Evolutionary conservation across 2,888 invertebrate genomes (phyloP), one percentile per base, ranked within the genome.

Genomic region (Lepetodrilus schrolli): DNA sequence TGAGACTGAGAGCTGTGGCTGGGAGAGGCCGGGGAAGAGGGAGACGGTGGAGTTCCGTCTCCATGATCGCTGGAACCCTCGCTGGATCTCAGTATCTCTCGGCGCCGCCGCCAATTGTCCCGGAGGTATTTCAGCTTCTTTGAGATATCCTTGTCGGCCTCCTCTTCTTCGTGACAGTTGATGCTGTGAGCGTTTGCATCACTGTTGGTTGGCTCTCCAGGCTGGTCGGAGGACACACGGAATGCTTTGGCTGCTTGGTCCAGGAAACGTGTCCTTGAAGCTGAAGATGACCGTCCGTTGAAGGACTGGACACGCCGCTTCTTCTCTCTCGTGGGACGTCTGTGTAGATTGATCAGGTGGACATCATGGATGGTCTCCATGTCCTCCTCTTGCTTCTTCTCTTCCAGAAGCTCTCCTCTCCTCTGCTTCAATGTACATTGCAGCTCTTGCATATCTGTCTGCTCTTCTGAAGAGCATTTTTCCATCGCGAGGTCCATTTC

Each of bases 21-120:
- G 13, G 58, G 58, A 26, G 58, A 58, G 13, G 26, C 34, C 13
- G 58, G 58, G 34, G 58, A 58, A 34, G 26, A 17, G n/a, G 58
- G 58, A 26, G 58, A 58, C 17, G 30, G 13, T 13, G 58, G 58
- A 58, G 30, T 58, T 8, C 2, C 17, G 17, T 58, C 58, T n/a
- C 58, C 58, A 3, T 26, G 30, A 13, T 23, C 58, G 30, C 30
- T 23, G 10, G 58, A 30, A 34, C 72, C 48, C 21, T 72, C 72
- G 20, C 47, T 72, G 30, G 37, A 23, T 66, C 30, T 65, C 10
- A 72, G 48, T 10, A 72, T 37, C 23, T 72, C 72, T 72, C 51
- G 65, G 10, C 72, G 38, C n/a, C 65, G 51, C 48, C 48, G 65
- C 72, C 72, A 72, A 36, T 66, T 72, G 34, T 72, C 47, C 10